Evolutionary conservation across 2,113 vertebrate species (phyloP).

Genomic region (Sinocyclocheilus rhinocerous): DNA sequence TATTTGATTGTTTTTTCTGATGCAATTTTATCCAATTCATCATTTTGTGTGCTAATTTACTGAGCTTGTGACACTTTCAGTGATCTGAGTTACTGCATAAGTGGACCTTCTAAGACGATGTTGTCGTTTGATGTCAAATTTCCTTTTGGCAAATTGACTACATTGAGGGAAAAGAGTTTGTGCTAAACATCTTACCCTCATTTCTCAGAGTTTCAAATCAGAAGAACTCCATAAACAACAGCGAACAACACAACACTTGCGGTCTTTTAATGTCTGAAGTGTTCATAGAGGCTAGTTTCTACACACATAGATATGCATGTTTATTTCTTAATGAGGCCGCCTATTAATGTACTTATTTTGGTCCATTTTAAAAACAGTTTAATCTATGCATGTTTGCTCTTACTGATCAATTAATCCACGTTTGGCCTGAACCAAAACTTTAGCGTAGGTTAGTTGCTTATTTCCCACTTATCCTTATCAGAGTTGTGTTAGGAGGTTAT

Average conservation of each 20-base stretch:
- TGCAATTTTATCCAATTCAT: slow-evolving; percentile 82
- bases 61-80: slow-evolving; percentile 70
- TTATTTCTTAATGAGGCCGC: slow-evolving; percentile 45
- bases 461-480: slow-evolving; percentile 19
- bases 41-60: slow-evolving; percentile 75
- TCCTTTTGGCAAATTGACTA: slow-evolving; percentile 66
- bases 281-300: neutral
- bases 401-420: slow-evolving; percentile 32
- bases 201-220: slow-evolving; percentile 41
- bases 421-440: slow-evolving; percentile 37
- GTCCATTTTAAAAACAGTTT: slow-evolving; percentile 35
- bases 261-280: slow-evolving; percentile 40
- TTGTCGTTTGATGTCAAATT: slow-evolving; percentile 74
- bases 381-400: slow-evolving; percentile 19
- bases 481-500: slow-evolving; percentile 16
- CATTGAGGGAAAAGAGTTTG: slow-evolving; percentile 55
- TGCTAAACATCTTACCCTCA: slow-evolving; percentile 56
- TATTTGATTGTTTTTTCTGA: slow-evolving; percentile 79
- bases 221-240: slow-evolving; percentile 53
- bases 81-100: slow-evolving; percentile 72
- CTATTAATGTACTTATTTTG: slow-evolving; percentile 48
- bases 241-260: slow-evolving; percentile 9
- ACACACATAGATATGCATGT: neutral
- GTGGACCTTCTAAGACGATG: slow-evolving; percentile 66
- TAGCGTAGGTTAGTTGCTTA: neutral